These are phyloP conservation scores for Thryonomys swinderianus DNA, from an alignment of 2,113 vertebrate species.

Conservation along the genomic window DNA sequence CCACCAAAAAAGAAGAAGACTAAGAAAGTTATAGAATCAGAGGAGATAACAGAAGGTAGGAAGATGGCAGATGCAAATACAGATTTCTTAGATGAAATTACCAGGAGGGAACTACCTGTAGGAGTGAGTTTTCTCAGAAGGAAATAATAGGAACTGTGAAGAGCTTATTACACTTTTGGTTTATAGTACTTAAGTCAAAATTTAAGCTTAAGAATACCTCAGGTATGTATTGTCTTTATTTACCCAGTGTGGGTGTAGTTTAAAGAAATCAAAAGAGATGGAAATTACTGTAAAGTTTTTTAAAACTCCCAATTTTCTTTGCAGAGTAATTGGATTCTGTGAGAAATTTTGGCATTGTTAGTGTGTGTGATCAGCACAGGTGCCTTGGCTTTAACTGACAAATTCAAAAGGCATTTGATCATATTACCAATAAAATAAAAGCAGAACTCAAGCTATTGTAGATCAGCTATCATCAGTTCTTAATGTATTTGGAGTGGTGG, in stretches of 20 bases:
- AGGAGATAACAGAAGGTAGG: slow-evolving; percentile 87
- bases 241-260: not conserved
- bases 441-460: not conserved
- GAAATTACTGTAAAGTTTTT: not conserved
- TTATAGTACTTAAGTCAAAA: slow-evolving; percentile 13
- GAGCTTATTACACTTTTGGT: slow-evolving; percentile 60
- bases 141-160: slow-evolving; percentile 72
- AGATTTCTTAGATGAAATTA: slow-evolving; percentile 75
- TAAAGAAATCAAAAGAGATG: slow-evolving; percentile 24
- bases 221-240: slow-evolving; percentile 5
- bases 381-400: slow-evolving; percentile 19
- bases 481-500: slow-evolving; percentile 53
- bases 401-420: not conserved
- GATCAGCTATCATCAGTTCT: slow-evolving; percentile 21
- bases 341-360: not conserved
- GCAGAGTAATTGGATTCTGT: not conserved
- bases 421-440: slow-evolving; percentile 4
- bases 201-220: slow-evolving; percentile 1
- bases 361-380: not conserved
- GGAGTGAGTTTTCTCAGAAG: slow-evolving; percentile 70
- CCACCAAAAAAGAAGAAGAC: slow-evolving; percentile 78
- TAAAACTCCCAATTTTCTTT: not conserved
- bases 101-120: slow-evolving; percentile 59
- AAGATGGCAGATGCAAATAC: slow-evolving; percentile 55
- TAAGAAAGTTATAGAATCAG: slow-evolving; percentile 82